A percentile compares a stretch with the other conserved stretches of the same genome.
Evolutionary conservation across 2,113 vertebrate species (phyloP).

Genomic region (Notarius quadriscutis): DNA sequence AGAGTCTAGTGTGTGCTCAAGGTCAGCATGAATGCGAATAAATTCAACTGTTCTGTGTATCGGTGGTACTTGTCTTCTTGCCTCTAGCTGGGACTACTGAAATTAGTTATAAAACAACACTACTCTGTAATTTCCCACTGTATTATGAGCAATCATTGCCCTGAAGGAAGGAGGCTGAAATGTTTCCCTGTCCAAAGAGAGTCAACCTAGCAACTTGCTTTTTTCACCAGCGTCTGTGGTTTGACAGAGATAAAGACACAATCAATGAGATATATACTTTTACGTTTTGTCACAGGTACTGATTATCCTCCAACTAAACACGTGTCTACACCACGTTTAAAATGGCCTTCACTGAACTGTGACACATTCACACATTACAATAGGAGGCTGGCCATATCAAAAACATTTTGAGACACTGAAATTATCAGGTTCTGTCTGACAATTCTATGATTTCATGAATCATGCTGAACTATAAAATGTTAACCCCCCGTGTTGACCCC

Average conservation of each 20-base stretch:
- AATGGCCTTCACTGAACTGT: slow-evolving; percentile 31
- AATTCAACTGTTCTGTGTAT: slow-evolving; percentile 31
- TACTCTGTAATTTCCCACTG: slow-evolving; percentile 23
- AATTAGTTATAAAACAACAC: slow-evolving; percentile 42
- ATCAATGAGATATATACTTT: slow-evolving; percentile 48
- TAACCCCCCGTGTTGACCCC: background rate
- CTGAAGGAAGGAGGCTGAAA: slow-evolving; percentile 37
- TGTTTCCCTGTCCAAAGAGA: slow-evolving; percentile 2
- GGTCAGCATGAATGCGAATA: slow-evolving; percentile 18
- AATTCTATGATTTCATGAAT: background rate
- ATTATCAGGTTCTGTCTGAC: background rate
- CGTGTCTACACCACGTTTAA: background rate
- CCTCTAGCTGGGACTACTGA: slow-evolving; percentile 40
- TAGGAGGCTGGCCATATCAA: background rate
- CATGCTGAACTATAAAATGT: background rate
- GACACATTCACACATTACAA: slow-evolving; percentile 14
- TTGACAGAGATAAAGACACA: slow-evolving; percentile 50
- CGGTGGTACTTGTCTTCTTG: slow-evolving; percentile 7
- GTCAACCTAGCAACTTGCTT: slow-evolving; percentile 21
- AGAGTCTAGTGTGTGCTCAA: background rate
- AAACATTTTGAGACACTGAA: background rate
- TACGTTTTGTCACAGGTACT: slow-evolving; percentile 34
- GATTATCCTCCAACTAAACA: slow-evolving; percentile 5
- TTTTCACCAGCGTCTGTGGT: slow-evolving; percentile 38
- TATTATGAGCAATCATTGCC: slow-evolving; percentile 39